Evolutionary conservation across 1,140 invertebrate species (phyloP).

Genomic region (Ceratosolen fusciceps): DNA sequence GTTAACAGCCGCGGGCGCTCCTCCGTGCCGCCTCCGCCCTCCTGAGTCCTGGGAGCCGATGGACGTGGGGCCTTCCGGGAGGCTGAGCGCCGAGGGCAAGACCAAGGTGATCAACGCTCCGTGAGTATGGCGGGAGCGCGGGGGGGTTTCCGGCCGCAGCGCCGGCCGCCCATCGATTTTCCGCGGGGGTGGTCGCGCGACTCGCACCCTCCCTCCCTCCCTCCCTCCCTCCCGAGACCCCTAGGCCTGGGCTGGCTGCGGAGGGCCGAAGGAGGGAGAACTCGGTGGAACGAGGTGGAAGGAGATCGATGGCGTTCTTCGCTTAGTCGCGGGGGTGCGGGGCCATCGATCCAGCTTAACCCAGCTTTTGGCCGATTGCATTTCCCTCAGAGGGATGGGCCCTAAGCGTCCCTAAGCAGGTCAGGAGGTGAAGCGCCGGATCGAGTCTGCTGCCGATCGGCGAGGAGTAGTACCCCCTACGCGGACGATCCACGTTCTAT

Average conservation of each 20-base stretch:
- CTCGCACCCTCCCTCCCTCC: no score
- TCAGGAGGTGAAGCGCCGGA: not conserved
- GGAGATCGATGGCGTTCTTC: constrained; percentile 25
- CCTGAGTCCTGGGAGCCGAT: constrained; percentile 40
- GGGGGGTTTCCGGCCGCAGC: not conserved
- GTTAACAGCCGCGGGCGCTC: constrained; percentile 37
- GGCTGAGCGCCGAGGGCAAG: constrained; percentile 38
- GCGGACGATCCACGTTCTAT: no score
- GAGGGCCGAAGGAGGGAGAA: not conserved
- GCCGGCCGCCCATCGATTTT: constrained; percentile 31
- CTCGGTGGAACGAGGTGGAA: not conserved
- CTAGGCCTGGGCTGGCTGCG: no score
- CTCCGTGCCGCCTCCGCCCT: constrained; percentile 15
- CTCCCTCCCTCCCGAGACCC: no score
- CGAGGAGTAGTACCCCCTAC: no score
- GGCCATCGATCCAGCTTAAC: constrained; percentile 24
- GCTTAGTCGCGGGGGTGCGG: not conserved
- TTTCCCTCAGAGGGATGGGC: not conserved
- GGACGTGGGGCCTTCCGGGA: constrained; percentile 38
- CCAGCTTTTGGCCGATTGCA: not conserved
- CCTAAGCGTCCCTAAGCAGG: not conserved
- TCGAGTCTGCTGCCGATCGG: not conserved
- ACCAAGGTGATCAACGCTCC: constrained; percentile 28
- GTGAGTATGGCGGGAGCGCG: not conserved
- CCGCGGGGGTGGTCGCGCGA: no score